Conservation (phyloP, 23 tunicate species). For the Diplosoma virens region DNA sequence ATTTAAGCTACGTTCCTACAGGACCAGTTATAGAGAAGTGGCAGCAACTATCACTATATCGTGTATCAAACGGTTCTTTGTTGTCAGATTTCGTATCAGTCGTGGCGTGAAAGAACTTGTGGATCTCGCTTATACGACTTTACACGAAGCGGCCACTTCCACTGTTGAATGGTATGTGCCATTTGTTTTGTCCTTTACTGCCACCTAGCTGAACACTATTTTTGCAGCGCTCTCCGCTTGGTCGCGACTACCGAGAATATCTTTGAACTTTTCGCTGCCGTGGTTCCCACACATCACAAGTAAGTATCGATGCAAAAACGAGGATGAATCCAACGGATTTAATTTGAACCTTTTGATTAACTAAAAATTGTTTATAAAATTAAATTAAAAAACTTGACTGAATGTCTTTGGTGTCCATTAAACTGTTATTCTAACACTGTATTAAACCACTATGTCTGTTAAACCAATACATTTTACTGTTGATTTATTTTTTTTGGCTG, state of each 20-base stretch:
- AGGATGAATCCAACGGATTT: no score
- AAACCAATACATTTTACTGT: no score
- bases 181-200: not conserved
- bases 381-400: no score
- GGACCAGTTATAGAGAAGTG: no score
- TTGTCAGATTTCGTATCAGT: slow-evolving; percentile 31
- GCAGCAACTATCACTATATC: no score
- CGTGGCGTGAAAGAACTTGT: slow-evolving; percentile 1
- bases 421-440: no score
- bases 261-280: slow-evolving; percentile 19
- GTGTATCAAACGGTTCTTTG: not conserved
- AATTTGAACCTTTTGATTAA: no score
- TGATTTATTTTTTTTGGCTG: no score
- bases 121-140: slow-evolving; percentile 38
- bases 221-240: slow-evolving; percentile 33
- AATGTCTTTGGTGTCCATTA: no score
- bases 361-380: no score
- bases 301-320: slow-evolving; percentile 11
- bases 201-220: not conserved
- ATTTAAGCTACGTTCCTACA: no score
- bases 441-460: no score
- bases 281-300: slow-evolving; percentile 28
- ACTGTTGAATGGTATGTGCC: slow-evolving; percentile 28
- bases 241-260: slow-evolving; percentile 21
- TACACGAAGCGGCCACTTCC: slow-evolving; percentile 44